Base-by-base conservation (phyloP, 2,888 invertebrate genomes). In the Archips xylosteana region DNA sequence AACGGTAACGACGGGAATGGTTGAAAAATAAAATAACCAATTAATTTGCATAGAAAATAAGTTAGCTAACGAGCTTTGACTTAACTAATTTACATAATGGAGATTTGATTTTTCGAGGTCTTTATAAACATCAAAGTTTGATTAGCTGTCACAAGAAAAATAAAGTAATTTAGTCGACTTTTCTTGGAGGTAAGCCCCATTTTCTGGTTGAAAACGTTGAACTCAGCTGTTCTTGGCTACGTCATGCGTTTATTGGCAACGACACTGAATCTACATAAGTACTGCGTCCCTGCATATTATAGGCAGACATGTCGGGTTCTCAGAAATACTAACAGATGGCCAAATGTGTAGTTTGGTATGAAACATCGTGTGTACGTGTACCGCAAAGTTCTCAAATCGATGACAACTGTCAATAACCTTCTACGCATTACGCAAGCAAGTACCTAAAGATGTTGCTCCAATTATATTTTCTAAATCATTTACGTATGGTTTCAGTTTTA, bases 241-340 rank as follows among this genome's bases (percentile, higher is more conserved):
- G 74, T 74, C 74, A 74, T 60, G 32, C 60, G 42, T 65, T 69
- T 70, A 61, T 70, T 74, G 74, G 74, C 74, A 74, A 65, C 60
- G 36, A 45, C 60, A 23, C 69, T 61, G 69, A 60, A 61, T 60
- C 64, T 65, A 74, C 69, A 74, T 63, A 12, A 1, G 12, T 45
- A 10, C 6, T 34, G 47, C 65, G 4, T 15, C 23, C 23, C 32
- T 57, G 32, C 23, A 13, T 32, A 10, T 23, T 34, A 54, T 66
- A 65, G 45, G 23, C 66, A 67, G 34, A 10, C 54, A 67, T 13
- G n/a, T 47, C 23, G 23, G 47, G 32, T 47, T 63, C 47, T 32
- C 5, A 47, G 32, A 63, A 63, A 63, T 32, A 36, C 34, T 13
- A 63, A 32, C 47, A 32, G 47, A 47, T 32, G 47, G 45, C 13